Percentiles rank a stretch among this genome's conserved stretches.
Evolutionary conservation across 2,797 vertebrate species (phyloP).

Genomic region (Coreius guichenoti): DNA sequence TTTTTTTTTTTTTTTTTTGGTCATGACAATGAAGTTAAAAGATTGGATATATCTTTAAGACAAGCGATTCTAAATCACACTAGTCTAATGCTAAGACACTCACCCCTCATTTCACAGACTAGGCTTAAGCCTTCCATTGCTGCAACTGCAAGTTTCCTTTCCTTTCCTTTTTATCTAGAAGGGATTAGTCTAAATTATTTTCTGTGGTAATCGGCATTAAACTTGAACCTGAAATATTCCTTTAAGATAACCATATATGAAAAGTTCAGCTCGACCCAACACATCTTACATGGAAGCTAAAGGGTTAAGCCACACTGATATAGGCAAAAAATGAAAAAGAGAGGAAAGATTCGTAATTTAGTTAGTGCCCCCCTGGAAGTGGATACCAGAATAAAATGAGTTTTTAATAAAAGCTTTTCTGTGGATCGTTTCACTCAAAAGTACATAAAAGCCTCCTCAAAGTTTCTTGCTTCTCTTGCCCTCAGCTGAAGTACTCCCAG

Average conservation of each 20-base stretch:
- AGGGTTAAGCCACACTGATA: constrained; percentile 66
- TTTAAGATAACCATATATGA: neutral
- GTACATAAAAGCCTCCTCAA: constrained; percentile 82
- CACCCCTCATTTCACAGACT: too few species aligned
- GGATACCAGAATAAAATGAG: constrained; percentile 71
- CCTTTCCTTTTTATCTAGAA: neutral
- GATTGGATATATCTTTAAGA: neutral
- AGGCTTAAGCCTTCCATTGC: neutral
- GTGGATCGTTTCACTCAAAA: constrained; percentile 79
- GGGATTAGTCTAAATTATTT: neutral
- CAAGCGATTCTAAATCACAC: neutral
- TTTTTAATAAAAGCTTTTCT: constrained; percentile 69
- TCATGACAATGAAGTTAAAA: neutral
- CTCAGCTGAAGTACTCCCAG: constrained; percentile 74
- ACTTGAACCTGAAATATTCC: neutral
- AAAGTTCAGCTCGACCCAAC: constrained; percentile 52
- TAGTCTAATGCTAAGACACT: neutral
- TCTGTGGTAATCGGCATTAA: neutral
- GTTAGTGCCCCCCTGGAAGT: constrained; percentile 77
- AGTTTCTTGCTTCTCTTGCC: constrained; percentile 72
- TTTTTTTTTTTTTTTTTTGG: too few species aligned
- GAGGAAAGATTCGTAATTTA: constrained; percentile 72
- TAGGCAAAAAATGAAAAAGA: constrained; percentile 70
- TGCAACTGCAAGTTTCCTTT: neutral
- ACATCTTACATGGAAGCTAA: constrained; percentile 69